Evolutionary conservation across 2,888 invertebrate species (phyloP).

Genomic region (Pasiphila rectangulata): DNA sequence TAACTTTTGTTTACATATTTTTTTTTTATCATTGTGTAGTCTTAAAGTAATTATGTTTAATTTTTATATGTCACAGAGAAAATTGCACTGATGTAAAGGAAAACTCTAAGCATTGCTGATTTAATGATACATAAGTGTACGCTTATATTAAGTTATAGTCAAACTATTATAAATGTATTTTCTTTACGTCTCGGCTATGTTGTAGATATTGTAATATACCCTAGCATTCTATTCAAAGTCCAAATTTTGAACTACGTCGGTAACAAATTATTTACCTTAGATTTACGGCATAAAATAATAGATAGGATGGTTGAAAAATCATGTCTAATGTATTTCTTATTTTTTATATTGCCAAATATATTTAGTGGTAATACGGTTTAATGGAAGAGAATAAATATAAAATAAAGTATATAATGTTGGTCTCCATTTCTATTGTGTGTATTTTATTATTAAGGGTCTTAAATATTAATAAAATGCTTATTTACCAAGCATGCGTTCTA

Average conservation of each 20-base stretch:
- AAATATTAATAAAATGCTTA: too few species aligned
- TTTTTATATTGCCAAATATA: constrained; percentile 80
- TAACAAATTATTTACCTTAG: constrained; percentile 48
- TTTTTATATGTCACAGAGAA: neutral
- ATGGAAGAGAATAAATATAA: constrained; percentile 62
- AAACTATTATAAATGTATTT: constrained; percentile 43
- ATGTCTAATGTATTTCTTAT: constrained; percentile 76
- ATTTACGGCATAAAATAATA: constrained; percentile 53
- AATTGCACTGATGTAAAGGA: neutral
- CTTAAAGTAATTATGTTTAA: neutral
- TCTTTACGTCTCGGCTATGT: constrained; percentile 23
- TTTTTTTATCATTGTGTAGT: too few species aligned
- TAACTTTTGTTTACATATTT: too few species aligned
- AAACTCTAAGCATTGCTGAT: neutral
- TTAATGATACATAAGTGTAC: constrained; percentile 1
- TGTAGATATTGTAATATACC: constrained; percentile 35
- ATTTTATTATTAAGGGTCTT: constrained; percentile 12
- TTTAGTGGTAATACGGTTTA: constrained; percentile 73
- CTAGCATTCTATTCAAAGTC: constrained; percentile 34
- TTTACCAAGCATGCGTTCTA: too few species aligned
- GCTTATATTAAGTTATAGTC: constrained; percentile 44
- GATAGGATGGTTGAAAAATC: constrained; percentile 68
- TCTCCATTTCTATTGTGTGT: constrained; percentile 55
- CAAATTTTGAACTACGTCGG: constrained; percentile 47
- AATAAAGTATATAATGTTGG: constrained; percentile 70